Percentiles rank a stretch among this genome's conserved stretches.
Conservation (phyloP, 1,140 invertebrate species). For the Aphis craccivora region DNA sequence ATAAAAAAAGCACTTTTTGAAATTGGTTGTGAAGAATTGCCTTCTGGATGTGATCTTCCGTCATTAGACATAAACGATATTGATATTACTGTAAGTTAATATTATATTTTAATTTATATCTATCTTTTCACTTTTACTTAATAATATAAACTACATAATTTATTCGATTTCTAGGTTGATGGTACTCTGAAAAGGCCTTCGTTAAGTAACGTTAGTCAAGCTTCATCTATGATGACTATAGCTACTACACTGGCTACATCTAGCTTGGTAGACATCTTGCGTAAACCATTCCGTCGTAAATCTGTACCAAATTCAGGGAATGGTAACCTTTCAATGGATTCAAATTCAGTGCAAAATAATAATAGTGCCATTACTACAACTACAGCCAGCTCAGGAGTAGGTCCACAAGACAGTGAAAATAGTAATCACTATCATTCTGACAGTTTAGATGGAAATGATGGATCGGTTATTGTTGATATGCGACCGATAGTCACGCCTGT, state of each 20-base stretch:
- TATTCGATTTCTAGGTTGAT: constrained; percentile 1
- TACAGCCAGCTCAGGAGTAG: constrained; percentile 58
- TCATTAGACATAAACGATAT: constrained; percentile 47
- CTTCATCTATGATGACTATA: constrained; percentile 57
- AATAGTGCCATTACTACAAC: constrained; percentile 58
- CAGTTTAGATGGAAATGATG: constrained; percentile 42
- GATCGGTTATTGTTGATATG: constrained; percentile 54
- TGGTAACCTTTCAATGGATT: constrained; percentile 31
- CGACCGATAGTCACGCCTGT: constrained; percentile 55
- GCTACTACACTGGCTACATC: constrained; percentile 62
- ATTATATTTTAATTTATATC: not conserved
- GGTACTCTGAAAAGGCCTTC: constrained; percentile 61
- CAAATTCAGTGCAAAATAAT: constrained; percentile 37
- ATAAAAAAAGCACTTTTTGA: constrained; percentile 83
- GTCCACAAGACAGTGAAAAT: constrained; percentile 32
- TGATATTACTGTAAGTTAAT: constrained; percentile 36
- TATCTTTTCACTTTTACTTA: not conserved
- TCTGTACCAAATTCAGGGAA: constrained; percentile 69
- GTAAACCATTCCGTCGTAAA: constrained; percentile 73
- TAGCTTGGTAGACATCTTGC: constrained; percentile 69
- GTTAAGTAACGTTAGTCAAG: constrained; percentile 65
- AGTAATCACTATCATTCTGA: constrained; percentile 51
- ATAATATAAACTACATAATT: not conserved
- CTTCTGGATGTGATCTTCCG: constrained; percentile 78
- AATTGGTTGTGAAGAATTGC: constrained; percentile 84